Conservation (phyloP, 2,888 invertebrate genomes). For the Leptopilina syphax region DNA sequence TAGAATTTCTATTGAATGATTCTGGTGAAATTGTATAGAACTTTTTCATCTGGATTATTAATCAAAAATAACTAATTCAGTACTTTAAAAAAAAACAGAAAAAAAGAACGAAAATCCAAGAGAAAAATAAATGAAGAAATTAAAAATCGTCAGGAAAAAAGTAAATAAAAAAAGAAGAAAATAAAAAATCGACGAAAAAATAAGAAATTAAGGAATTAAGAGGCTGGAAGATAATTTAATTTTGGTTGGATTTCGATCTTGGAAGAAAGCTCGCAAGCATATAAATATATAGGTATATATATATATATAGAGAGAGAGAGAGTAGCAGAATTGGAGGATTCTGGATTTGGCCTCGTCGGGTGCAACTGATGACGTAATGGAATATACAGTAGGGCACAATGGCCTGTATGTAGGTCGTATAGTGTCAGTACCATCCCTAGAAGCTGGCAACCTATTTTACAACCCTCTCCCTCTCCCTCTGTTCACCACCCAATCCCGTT, state of each 20-base stretch:
- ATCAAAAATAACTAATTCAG: too few species aligned
- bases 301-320: too few species aligned
- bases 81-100: too few species aligned
- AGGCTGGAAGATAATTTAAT: constrained; percentile 7
- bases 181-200: too few species aligned
- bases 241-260: constrained; percentile 2
- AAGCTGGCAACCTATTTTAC: constrained; percentile 52
- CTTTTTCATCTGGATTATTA: too few species aligned
- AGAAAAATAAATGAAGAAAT: too few species aligned
- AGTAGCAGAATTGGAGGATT: constrained; percentile 40
- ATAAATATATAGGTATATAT: not conserved
- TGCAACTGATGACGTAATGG: constrained; percentile 69
- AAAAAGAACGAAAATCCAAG: too few species aligned
- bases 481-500: constrained; percentile 54
- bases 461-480: constrained; percentile 44
- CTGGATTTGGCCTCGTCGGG: constrained; percentile 54
- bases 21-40: too few species aligned
- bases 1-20: too few species aligned
- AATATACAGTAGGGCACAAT: constrained; percentile 69
- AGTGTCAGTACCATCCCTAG: constrained; percentile 67
- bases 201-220: not conserved
- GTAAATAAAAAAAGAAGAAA: not conserved
- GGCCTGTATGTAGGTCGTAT: constrained; percentile 72
- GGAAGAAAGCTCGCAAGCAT: not conserved
- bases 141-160: too few species aligned